Percentiles rank a stretch among this genome's conserved stretches.
Conservation (phyloP, 1,140 invertebrate genomes). For the Anoplolepis gracilipes region DNA sequence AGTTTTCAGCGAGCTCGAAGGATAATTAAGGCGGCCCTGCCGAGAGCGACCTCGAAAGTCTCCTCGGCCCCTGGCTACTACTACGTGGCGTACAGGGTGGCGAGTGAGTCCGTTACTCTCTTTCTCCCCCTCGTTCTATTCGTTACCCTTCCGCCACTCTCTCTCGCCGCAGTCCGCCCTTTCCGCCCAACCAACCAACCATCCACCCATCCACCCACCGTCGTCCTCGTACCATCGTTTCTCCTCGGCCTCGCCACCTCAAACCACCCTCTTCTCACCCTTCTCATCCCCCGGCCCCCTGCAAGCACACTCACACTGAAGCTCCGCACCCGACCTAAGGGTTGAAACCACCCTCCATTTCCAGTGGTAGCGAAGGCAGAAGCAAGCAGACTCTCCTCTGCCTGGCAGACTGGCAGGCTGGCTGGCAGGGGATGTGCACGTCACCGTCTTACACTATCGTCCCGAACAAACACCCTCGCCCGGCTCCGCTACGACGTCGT, state of each 20-base stretch:
- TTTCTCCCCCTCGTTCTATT: conserved; percentile 79
- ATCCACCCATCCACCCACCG: conserved; percentile 60
- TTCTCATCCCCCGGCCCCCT: conserved; percentile 46
- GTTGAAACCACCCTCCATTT: conserved; percentile 80
- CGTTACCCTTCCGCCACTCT: conserved; percentile 72
- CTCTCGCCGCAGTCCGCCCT: conserved; percentile 62
- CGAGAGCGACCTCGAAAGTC: conserved; percentile 82
- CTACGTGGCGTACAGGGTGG: conserved; percentile 72
- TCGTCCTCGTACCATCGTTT: conserved; percentile 71
- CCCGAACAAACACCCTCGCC: conserved; percentile 84
- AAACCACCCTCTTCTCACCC: conserved; percentile 56
- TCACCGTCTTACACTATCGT: conserved; percentile 85
- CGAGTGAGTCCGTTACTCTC: conserved; percentile 80
- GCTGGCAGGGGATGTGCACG: conserved; percentile 82
- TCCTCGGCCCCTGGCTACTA: conserved; percentile 75
- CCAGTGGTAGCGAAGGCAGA: conserved; percentile 79
- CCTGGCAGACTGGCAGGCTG: conserved; percentile 72
- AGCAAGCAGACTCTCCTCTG: conserved; percentile 73
- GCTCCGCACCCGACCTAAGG: conserved; percentile 74
- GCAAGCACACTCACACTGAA: conserved; percentile 67
- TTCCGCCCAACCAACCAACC: conserved; percentile 63
- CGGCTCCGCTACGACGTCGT: conserved; percentile 67
- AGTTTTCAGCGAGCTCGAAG: conserved; percentile 71
- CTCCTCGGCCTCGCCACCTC: conserved; percentile 68
- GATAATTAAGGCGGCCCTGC: conserved; percentile 81